Evolutionary conservation across 2,797 vertebrate species (phyloP), one percentile per base, ranked within the genome.

Genomic region (Lacerta bilineata): DNA sequence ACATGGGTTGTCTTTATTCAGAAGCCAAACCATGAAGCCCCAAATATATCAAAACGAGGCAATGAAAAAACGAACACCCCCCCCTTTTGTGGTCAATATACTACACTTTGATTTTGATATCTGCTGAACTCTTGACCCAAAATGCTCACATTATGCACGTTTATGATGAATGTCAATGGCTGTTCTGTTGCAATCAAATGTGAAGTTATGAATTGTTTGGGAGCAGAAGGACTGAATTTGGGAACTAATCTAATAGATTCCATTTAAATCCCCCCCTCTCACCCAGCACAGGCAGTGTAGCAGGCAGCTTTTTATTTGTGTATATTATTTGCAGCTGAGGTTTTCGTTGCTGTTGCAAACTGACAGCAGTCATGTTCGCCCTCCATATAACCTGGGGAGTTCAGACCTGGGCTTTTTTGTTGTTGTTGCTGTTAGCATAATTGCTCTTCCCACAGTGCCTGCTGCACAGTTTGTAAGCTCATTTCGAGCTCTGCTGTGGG

Each of bases 381-480:
- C 59, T 89, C 90, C 46, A 2, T 50, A 75, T 80, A 90, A 92
- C 90, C 89, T 79, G 83, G 88, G 92, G 87, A 93, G 83, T 84
- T 94, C 81, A 2, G 23, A 82, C 87, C 41, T 93, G 61, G 39
- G 46, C 72, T 87, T 92, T 75, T 87, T 88, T 71, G n/a, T 84
- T 84, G 39, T 91, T 95, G 68, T 23, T 81, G 88, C 71, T 85
- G 95, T 95, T 90, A 92, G 91, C 94, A 92, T 95, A 96, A 96
- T 96, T 96, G 95, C 91, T 95, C 91, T 93, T 94, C 94, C 94
- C 79, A 80, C 84, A 86, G 96, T 93, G 95, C 85, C 89, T 96
- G 87, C 94, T 43, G 86, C 91, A 84, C 86, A 93, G 94, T 95
- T 96, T 94, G 95, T 95, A 94, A 97, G 95, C 87, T 50, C 94